phyloP scores from a whole-genome alignment of 2,113 vertebrate genomes.

The Sterna hirundo region DNA sequence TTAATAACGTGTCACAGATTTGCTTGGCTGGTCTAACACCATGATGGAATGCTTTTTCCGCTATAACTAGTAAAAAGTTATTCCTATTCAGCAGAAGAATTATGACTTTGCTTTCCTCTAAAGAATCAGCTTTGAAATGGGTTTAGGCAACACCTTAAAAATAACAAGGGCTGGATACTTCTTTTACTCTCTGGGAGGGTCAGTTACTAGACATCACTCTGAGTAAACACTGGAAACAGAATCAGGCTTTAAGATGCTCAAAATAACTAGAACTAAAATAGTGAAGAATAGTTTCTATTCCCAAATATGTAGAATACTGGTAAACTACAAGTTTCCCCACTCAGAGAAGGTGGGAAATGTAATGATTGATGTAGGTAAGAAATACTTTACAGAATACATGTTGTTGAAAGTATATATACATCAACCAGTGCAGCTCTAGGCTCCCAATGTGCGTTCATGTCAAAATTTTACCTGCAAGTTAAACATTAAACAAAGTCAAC shows the following conservation, averaged over 20 bases:
- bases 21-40: slow-evolving; percentile 7
- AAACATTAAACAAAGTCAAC: background rate
- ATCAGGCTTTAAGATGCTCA: background rate
- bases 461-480: background rate
- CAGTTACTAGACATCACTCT: background rate
- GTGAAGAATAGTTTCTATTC: background rate
- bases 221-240: background rate
- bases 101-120: slow-evolving; percentile 15
- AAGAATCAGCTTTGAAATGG: slow-evolving; percentile 6
- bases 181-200: background rate
- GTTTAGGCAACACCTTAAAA: slow-evolving; percentile 19
- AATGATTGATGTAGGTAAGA: background rate
- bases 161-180: background rate
- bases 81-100: slow-evolving; percentile 12
- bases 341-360: background rate
- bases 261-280: background rate
- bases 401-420: background rate
- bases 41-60: slow-evolving; percentile 19
- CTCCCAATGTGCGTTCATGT: background rate
- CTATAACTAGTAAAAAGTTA: background rate
- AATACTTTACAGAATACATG: background rate
- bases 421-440: background rate
- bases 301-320: background rate
- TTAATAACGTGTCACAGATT: background rate
- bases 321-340: background rate